Evolutionary conservation across 2,113 vertebrate species (phyloP).

Genomic region (Galemys pyrenaicus): DNA sequence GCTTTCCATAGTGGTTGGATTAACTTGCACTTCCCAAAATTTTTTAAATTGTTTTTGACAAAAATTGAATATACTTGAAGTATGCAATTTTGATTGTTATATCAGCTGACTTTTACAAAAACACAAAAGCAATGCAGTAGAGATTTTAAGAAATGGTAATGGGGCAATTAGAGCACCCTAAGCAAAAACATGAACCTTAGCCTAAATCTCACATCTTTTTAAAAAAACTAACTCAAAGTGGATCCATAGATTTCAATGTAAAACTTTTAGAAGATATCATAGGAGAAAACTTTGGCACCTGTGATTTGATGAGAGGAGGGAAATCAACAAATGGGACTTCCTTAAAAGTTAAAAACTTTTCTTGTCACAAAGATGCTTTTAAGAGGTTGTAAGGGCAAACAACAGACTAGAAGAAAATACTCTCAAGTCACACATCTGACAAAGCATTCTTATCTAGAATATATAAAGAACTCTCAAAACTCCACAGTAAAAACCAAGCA

Average conservation of each 20-base stretch:
- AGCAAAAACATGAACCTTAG: neutral
- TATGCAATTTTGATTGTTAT: too few species aligned
- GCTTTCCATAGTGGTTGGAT: too few species aligned
- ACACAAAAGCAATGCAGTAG: neutral
- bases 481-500: neutral
- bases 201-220: neutral
- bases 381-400: neutral
- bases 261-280: neutral
- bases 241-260: neutral
- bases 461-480: neutral
- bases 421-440: neutral
- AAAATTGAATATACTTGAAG: too few species aligned
- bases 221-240: neutral
- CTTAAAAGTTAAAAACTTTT: neutral
- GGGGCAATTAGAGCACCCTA: neutral
- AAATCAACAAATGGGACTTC: neutral
- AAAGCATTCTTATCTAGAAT: neutral
- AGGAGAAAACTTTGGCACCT: neutral
- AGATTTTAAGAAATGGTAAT: conserved; percentile 10
- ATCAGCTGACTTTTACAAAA: neutral
- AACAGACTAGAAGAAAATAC: neutral
- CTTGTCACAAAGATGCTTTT: neutral
- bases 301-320: neutral
- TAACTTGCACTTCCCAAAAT: too few species aligned
- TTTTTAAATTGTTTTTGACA: too few species aligned